Evolutionary conservation across 2,797 vertebrate species (phyloP).

Genomic region (Lycodopsis pacificus): DNA sequence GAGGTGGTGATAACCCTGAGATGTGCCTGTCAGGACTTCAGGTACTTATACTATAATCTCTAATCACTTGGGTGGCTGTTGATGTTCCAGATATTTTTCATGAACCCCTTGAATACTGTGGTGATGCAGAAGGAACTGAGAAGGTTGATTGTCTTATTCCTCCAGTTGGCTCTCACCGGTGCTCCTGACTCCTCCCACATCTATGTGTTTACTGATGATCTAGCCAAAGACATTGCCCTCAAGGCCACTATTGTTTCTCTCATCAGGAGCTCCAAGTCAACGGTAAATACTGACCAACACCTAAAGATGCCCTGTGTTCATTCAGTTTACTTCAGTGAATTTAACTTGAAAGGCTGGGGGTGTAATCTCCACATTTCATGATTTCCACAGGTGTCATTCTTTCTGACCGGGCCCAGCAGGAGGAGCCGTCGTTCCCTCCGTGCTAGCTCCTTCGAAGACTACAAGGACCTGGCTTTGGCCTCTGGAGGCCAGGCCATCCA

Average conservation of each 20-base stretch:
- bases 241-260: constrained; percentile 80
- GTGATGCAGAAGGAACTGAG: background rate
- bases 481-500: constrained; percentile 83
- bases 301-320: background rate
- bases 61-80: background rate
- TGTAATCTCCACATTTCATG: background rate
- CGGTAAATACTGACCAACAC: constrained; percentile 58
- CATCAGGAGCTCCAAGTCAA: constrained; percentile 78
- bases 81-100: background rate
- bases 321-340: background rate
- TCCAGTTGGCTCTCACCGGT: constrained; percentile 81
- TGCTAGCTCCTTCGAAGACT: constrained; percentile 58
- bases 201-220: constrained; percentile 84
- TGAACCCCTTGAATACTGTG: background rate
- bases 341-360: background rate
- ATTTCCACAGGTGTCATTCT: constrained; percentile 76
- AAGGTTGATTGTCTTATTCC: background rate
- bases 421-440: constrained; percentile 57
- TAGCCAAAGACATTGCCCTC: constrained; percentile 76
- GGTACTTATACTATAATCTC: constrained; percentile 58
- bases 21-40: constrained; percentile 84
- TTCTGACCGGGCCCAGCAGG: background rate
- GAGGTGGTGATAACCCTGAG: constrained; percentile 76
- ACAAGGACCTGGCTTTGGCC: constrained; percentile 77
- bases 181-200: constrained; percentile 81